A percentile compares a stretch with the other conserved stretches of the same genome.
Evolutionary conservation across 1,140 invertebrate species (phyloP).

Genomic region (Heterodera carotae): DNA sequence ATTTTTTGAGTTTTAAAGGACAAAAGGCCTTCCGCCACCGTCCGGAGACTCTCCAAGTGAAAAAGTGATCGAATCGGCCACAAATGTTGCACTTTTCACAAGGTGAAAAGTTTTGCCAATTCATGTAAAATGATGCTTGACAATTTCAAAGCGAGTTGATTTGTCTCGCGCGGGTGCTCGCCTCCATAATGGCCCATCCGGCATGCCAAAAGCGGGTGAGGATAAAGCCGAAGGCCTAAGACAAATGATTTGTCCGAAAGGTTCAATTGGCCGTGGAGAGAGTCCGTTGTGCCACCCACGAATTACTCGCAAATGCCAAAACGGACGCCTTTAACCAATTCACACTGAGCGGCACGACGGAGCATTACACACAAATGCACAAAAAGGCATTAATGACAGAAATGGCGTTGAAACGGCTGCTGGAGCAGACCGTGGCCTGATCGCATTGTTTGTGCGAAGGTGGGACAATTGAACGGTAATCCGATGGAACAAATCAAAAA

Average conservation of each 20-base stretch:
- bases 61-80: slow-evolving; percentile 29
- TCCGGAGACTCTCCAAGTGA: not conserved
- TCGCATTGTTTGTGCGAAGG: no score
- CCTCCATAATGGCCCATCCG: slow-evolving; percentile 34
- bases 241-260: not conserved
- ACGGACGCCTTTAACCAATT: slow-evolving; percentile 23
- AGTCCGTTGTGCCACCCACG: slow-evolving; percentile 5
- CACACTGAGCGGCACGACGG: slow-evolving; percentile 1
- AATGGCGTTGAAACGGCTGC: slow-evolving; percentile 10
- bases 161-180: slow-evolving; percentile 32
- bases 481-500: no score
- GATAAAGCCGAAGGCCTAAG: not conserved
- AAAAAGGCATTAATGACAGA: slow-evolving; percentile 13
- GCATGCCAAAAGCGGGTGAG: slow-evolving; percentile 31
- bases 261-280: not conserved
- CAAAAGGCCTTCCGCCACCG: slow-evolving; percentile 22
- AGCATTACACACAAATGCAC: slow-evolving; percentile 16
- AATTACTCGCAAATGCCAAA: slow-evolving; percentile 12
- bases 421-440: slow-evolving; percentile 10
- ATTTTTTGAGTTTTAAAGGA: slow-evolving; percentile 33
- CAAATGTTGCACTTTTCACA: slow-evolving; percentile 32
- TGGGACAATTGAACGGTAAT: no score
- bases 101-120: slow-evolving; percentile 1
- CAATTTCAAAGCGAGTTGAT: slow-evolving; percentile 25
- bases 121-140: not conserved